Percentiles rank a stretch among this genome's conserved stretches.
Evolutionary conservation across 2,888 invertebrate genomes (phyloP).

Genomic region (Gymnocheta viridis): DNA sequence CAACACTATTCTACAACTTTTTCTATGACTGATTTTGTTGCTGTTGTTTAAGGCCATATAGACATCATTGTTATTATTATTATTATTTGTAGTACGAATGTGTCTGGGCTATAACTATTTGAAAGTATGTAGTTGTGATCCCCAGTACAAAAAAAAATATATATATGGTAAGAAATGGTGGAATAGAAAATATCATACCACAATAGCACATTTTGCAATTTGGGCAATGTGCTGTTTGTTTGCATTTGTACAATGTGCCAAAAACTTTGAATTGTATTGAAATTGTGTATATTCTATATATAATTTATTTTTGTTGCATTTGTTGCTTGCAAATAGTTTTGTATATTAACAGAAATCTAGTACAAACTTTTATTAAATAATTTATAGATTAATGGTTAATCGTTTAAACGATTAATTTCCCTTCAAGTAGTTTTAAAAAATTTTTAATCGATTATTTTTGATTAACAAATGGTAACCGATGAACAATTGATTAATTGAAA

Average conservation of each 20-base stretch:
- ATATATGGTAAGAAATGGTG: background rate
- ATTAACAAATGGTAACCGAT: no score
- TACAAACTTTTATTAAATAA: no score
- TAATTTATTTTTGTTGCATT: conserved; percentile 18
- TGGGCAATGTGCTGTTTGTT: conserved; percentile 70
- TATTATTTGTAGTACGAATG: conserved; percentile 28
- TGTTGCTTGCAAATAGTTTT: no score
- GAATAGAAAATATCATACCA: conserved; percentile 57
- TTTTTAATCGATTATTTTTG: no score
- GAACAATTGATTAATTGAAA: no score
- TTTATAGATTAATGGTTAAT: no score
- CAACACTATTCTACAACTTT: background rate
- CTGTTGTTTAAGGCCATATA: conserved; percentile 56
- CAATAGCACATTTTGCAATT: conserved; percentile 69
- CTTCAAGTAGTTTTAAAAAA: no score
- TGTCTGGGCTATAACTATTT: conserved; percentile 32
- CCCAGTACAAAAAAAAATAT: background rate
- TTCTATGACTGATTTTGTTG: background rate
- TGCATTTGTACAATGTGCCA: conserved; percentile 73
- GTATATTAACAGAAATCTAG: no score
- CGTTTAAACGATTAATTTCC: no score
- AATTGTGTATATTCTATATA: conserved; percentile 72
- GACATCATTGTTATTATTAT: conserved; percentile 45
- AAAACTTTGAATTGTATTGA: conserved; percentile 81
- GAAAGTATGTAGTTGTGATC: conserved; percentile 11